phyloP scores from a whole-genome alignment of 23 tunicate genomes.

The Ascidia mentula region DNA sequence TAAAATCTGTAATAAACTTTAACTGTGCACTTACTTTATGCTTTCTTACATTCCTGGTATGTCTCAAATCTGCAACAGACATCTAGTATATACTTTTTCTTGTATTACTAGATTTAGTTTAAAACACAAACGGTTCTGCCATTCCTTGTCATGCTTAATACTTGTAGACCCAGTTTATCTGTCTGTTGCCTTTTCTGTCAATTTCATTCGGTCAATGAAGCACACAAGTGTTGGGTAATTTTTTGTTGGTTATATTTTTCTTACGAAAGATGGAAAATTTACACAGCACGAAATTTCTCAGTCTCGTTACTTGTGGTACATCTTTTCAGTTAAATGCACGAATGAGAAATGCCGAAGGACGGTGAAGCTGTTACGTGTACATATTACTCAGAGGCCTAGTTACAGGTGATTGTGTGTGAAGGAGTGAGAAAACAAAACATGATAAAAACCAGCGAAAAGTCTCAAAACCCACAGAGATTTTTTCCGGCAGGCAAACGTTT shows the following conservation, averaged over 20 bases:
- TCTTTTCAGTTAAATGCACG: slow-evolving; percentile 3
- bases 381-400: background rate
- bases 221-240: background rate
- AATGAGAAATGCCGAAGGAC: background rate
- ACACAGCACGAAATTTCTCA: slow-evolving; percentile 1
- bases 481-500: slow-evolving; percentile 1
- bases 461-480: background rate
- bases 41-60: no score
- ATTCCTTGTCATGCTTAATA: no score
- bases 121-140: no score
- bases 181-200: no score
- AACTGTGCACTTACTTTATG: no score
- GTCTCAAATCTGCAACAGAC: no score
- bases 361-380: background rate
- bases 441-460: background rate
- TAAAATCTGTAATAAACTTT: no score
- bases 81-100: no score
- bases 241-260: slow-evolving; percentile 22
- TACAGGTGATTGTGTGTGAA: background rate
- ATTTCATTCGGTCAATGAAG: no score
- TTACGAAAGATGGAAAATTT: slow-evolving; percentile 6
- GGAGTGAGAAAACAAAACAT: background rate
- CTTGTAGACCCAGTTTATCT: no score
- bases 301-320: slow-evolving; percentile 3
- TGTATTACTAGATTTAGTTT: no score